Evolutionary conservation across 2,797 vertebrate species (phyloP), one percentile per base, ranked within the genome.

Genomic region (Sebastes iracundus): DNA sequence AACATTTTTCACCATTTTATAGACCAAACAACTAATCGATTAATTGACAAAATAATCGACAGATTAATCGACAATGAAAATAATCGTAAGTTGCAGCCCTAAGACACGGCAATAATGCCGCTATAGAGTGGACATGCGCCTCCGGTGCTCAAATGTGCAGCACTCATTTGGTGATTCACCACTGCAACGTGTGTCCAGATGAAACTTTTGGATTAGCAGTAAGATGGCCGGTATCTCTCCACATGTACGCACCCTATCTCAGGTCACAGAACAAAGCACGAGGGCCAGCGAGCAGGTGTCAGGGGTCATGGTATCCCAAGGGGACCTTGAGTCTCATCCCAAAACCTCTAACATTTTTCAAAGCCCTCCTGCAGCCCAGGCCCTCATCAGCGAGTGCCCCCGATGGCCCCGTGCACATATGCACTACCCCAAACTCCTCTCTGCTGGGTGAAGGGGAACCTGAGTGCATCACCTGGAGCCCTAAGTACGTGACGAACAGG

Each of bases 261-360:
- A 80, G 90, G 85, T 92, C 93, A 89, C 32, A 84, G 85, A 90
- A 91, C 92, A 93, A 93, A 94, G 92, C 86, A 80, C 82, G 67
- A 64, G 77, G 91, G 88, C 87, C 82, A 90, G 86, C 70, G 22
- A 89, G 80, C 84, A 90, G 85, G 92, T 89, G 87, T 92, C 91
- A 89, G 80, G 59, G 93, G 92, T 93, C 92, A 93, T 2, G 8
- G 77, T 76, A 84, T 92, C 93, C 88, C 91, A 90, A 88, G 90
- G 92, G 91, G 88, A 83, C 70, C 79, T 68, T 49, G 79, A 81
- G 89, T 88, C 90, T 93, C 90, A 91, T 93, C 91, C 90, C 63
- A 56, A 93, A 93, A 93, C 89, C 90, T 88, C 72, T 88, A 89
- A 85, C 88, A 86, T 83, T 90, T 90, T 93, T 92, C 92, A 93